A percentile compares a stretch with the other conserved stretches of the same genome.
Evolutionary conservation across 2,797 vertebrate genomes (phyloP).

Genomic region (Lagorchestes hirsutus): DNA sequence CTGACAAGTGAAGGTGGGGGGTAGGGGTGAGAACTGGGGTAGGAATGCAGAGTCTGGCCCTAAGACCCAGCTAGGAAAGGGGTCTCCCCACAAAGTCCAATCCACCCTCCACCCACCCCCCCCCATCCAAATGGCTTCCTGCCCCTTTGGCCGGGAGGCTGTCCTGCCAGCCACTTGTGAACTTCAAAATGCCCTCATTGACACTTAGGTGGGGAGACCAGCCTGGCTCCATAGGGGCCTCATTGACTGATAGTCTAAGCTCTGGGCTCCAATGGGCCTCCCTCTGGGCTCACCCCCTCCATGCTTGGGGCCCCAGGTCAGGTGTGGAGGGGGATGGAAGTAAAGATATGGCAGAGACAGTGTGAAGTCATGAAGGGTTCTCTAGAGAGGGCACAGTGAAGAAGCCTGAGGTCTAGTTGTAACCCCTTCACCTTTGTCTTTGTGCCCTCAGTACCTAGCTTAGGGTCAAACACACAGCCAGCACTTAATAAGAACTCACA

Average conservation of each 20-base stretch:
- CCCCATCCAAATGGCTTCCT: constrained; percentile 62
- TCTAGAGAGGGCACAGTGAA: not conserved
- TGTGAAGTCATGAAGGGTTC: not conserved
- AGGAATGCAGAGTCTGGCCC: constrained; percentile 26
- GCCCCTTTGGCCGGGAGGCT: constrained; percentile 33
- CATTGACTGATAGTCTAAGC: not conserved
- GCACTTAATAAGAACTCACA: not conserved
- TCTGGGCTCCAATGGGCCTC: not conserved
- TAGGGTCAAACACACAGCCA: not conserved
- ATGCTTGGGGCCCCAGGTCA: not conserved
- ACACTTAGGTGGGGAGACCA: constrained; percentile 63
- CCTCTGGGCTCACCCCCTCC: not conserved
- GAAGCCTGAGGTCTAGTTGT: not conserved
- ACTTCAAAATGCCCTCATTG: constrained; percentile 64
- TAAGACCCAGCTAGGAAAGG: not conserved
- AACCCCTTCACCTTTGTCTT: not conserved
- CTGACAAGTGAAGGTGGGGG: not conserved
- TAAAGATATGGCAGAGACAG: not conserved
- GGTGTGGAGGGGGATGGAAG: not conserved
- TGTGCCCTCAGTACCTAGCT: constrained; percentile 15
- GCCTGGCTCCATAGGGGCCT: not conserved
- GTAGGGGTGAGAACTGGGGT: constrained; percentile 12
- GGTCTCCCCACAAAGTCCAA: not conserved
- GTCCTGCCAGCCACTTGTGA: constrained; percentile 52
- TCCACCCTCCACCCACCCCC: not conserved